Base-by-base conservation (phyloP, 2,888 invertebrate genomes). In the Oscheius onirici region DNA sequence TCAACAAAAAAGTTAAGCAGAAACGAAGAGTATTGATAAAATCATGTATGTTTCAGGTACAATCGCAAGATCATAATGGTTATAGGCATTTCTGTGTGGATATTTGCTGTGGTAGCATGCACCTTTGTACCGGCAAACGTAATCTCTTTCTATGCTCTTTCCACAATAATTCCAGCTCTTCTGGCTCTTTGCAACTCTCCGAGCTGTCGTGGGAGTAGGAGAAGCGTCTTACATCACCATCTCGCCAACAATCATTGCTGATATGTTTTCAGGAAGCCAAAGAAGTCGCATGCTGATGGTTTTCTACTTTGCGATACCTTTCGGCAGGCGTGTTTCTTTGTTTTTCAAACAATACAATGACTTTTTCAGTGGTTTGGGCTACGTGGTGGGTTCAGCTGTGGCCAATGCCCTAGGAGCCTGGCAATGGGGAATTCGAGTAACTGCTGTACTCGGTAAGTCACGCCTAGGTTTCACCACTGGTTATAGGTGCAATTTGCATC, bases 221-320 rank as follows among this genome's bases (percentile, higher is more conserved):
- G 97, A 99, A 90, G 99, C 97, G 2, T 96, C 95, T 70, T 99
- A 99, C 89, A 97, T 97, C 15, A 97, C 97, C 5, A 96, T 99
- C 80, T 97, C 97, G 0, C 97, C 97, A 0, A 97, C 97, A 58
- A 94, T 99, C 83, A 96, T 99, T 86, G 96, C 96, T 82, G 97
- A 97, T 89, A 90, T 97, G 81, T 99, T 96, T 90, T 91, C 94
- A 1, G 92, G 93, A 84, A 70, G 70, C 11, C 63, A 69, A 15
- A 91, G 97, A 69, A 95, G 96, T 1, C 93, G 92, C 90, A 95
- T 96, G 94, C 90, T 99, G 85, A 95, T 96, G 24, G 88, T 97
- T 80, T 97, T 97, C 91, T 97, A 97, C 90, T 97, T 97, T 90
- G 97, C 97, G 73, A 97, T 97, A 88, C 97, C 97, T 54, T 95